Evolutionary conservation across 2,888 invertebrate species (phyloP).

Genomic region (Panopea generosa): DNA sequence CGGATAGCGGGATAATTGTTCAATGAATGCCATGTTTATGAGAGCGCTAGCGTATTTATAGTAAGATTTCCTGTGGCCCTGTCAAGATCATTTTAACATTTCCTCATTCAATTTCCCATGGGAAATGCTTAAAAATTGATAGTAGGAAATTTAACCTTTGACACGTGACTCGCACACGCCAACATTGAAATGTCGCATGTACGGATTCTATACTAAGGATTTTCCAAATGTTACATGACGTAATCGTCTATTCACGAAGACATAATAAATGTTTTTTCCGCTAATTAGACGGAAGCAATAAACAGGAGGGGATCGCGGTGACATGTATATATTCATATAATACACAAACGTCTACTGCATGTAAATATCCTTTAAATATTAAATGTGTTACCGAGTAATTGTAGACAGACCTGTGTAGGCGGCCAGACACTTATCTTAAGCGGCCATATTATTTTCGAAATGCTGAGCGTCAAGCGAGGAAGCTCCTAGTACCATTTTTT

Average conservation of each 20-base stretch:
- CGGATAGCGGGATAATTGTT: too few species aligned
- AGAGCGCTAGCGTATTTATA: background rate
- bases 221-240: constrained; percentile 21
- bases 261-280: background rate
- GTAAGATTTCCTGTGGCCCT: background rate
- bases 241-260: background rate
- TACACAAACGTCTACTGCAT: too few species aligned
- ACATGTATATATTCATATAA: background rate
- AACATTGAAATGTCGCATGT: constrained; percentile 9
- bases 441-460: too few species aligned
- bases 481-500: too few species aligned
- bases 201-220: constrained; percentile 8
- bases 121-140: constrained; percentile 37
- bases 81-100: constrained; percentile 1
- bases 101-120: constrained; percentile 17
- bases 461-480: too few species aligned
- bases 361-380: background rate
- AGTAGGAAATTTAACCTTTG: constrained; percentile 31
- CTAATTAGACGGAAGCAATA: too few species aligned
- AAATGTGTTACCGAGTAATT: constrained; percentile 7
- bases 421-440: background rate
- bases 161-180: constrained; percentile 39
- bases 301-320: too few species aligned
- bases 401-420: constrained; percentile 31
- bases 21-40: too few species aligned